Evolutionary conservation across 2,113 vertebrate species (phyloP).

Genomic region (Peromyscus polionotus): DNA sequence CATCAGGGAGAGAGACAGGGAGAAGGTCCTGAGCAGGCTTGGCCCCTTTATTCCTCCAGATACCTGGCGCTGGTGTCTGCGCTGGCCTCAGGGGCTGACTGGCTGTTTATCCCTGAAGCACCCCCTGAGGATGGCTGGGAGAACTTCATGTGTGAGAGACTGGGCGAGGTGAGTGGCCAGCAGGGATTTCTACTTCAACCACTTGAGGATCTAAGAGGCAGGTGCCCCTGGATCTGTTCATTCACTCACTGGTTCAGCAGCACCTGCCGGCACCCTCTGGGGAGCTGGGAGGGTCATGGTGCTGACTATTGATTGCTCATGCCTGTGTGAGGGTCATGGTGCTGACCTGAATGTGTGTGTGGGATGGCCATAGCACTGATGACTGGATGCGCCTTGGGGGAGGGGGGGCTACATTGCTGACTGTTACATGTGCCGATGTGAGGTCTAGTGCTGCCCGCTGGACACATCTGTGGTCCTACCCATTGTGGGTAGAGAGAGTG

Average conservation of each 20-base stretch:
- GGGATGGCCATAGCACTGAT: background rate
- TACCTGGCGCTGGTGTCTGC: conserved; percentile 95
- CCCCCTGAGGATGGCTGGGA: conserved; percentile 96
- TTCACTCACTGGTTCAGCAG: rapidly evolving
- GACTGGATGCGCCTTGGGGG: background rate
- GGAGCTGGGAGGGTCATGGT: too few species aligned
- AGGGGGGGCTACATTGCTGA: background rate
- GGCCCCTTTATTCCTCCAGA: conserved; percentile 56
- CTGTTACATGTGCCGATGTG: too few species aligned
- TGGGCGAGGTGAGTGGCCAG: conserved; percentile 89
- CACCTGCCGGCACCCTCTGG: rapidly evolving
- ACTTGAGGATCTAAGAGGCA: rapidly evolving
- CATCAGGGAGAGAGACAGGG: background rate
- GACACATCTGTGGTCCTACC: background rate
- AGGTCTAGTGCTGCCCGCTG: background rate
- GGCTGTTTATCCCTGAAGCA: conserved; percentile 97
- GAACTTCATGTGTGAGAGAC: conserved; percentile 93
- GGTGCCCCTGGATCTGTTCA: rapidly evolving
- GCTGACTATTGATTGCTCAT: background rate
- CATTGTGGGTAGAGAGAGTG: background rate
- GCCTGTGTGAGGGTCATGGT: background rate
- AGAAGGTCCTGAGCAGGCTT: background rate
- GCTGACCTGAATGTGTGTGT: too few species aligned
- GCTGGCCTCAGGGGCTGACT: conserved; percentile 95
- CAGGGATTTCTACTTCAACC: too few species aligned